phyloP scores from a whole-genome alignment of 2,888 invertebrate genomes.

The Dendrolimus houi region DNA sequence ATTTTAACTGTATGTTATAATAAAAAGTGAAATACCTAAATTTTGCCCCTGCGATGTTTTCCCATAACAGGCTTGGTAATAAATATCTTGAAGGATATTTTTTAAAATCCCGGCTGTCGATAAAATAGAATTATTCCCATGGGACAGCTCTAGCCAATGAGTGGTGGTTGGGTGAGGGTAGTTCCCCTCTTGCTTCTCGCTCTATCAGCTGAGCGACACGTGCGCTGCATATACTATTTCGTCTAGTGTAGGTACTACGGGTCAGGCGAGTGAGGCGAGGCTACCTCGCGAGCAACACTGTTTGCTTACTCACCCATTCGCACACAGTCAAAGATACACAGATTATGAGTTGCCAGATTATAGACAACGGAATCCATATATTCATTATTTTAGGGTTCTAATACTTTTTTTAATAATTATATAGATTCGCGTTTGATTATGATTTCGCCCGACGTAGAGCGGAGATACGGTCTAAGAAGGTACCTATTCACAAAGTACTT shows the following conservation, averaged over 20 bases:
- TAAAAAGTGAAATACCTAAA: no score
- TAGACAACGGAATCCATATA: background rate
- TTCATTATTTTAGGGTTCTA: background rate
- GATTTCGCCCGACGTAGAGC: no score
- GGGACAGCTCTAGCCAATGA: constrained; percentile 8
- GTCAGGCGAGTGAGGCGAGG: constrained; percentile 10
- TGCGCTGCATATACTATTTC: constrained; percentile 51
- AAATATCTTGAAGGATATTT: no score
- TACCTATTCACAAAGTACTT: no score
- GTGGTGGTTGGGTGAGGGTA: constrained; percentile 33
- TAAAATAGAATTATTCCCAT: background rate
- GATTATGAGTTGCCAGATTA: background rate
- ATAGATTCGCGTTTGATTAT: no score
- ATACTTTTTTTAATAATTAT: no score
- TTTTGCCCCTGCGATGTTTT: no score
- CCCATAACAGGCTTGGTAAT: no score
- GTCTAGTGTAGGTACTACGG: constrained; percentile 44
- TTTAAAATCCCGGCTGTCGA: background rate
- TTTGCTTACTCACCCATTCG: constrained; percentile 6
- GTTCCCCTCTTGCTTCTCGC: constrained; percentile 40
- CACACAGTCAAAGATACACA: background rate
- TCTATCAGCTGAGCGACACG: constrained; percentile 72
- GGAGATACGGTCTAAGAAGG: no score
- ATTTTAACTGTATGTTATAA: no score
- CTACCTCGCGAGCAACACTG: background rate